Conservation (phyloP, 1,140 invertebrate genomes). For the Eumeta japonica region DNA sequence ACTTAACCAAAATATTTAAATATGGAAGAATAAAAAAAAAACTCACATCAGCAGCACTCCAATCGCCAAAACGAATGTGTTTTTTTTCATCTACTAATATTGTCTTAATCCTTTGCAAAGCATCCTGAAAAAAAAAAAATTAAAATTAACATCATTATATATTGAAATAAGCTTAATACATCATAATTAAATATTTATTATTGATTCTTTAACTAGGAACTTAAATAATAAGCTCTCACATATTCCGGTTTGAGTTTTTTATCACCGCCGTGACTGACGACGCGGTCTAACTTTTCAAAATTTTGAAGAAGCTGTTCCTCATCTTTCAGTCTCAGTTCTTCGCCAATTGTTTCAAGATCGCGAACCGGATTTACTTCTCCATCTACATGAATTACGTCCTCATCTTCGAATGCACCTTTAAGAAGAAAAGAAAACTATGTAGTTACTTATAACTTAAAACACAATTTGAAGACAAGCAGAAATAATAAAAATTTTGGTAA, state of each 20-base stretch:
- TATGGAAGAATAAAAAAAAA: slow-evolving; percentile 2
- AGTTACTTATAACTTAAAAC: slow-evolving; percentile 5
- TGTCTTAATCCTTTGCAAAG: slow-evolving; percentile 81
- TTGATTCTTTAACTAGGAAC: slow-evolving; percentile 1
- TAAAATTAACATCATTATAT: slow-evolving; percentile 4
- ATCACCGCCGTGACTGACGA: slow-evolving; percentile 86
- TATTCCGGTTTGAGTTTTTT: slow-evolving; percentile 96
- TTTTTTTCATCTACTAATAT: slow-evolving; percentile 87
- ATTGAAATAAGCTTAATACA: neutral
- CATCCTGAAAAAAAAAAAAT: slow-evolving; percentile 65
- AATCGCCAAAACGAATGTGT: slow-evolving; percentile 88
- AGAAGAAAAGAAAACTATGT: slow-evolving; percentile 9
- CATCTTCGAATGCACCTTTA: slow-evolving; percentile 94
- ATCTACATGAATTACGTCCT: slow-evolving; percentile 97
- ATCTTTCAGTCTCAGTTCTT: slow-evolving; percentile 94
- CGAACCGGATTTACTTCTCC: slow-evolving; percentile 96
- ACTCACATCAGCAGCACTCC: slow-evolving; percentile 91
- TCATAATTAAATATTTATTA: neutral
- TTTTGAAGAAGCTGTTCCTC: slow-evolving; percentile 78
- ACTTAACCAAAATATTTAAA: too few relatives aligned
- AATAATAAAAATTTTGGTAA: too few relatives aligned
- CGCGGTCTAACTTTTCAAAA: slow-evolving; percentile 85
- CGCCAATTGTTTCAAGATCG: slow-evolving; percentile 94
- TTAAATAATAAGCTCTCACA: slow-evolving; percentile 66
- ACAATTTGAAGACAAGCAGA: too few relatives aligned